Base-by-base conservation (phyloP, 2,113 vertebrate genomes). In the Oreotragus oreotragus region DNA sequence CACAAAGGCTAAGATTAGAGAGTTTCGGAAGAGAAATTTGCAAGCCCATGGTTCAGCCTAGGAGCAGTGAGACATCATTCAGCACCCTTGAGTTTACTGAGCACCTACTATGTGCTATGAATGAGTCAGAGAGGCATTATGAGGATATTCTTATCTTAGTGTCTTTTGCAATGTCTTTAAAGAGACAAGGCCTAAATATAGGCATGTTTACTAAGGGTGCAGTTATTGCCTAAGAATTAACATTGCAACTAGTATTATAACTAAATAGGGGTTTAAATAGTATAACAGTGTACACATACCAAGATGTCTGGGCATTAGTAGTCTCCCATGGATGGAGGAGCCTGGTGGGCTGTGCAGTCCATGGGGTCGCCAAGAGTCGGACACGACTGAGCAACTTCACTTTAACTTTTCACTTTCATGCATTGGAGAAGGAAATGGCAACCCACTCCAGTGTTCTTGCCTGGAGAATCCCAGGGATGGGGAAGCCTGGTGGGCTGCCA, bases 1-100 rank as follows among this genome's bases (percentile, higher is more conserved):
- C 96, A 97, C 97, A 92, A 62, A 98, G 96, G 96, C 97, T 98
- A 98, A 98, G 98, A 98, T 98, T 90, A 97, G 97, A 95, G 89
- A 6, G 1, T 51, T 51, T n/a, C 70, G 95, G 97, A 94, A 91
- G 92, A 95, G 92, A 96, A 97, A 93, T 94, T 97, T 84, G 51
- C 47, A 85, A 77, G 80, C 30, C 36, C 49, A 36, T 60, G 49
- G 93, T 96, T 73, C 88, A 96, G 28, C 47, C 25, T 15, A 10
- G 83, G 62, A 96, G 76, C 30, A 64, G 16, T 33, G 73, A 36
- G 73, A 94, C 85, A 84, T 53, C 19, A 43, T 28, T 73, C 33
- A 47, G 3, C n/a, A 66, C 17, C 23, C 8, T 6, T 28, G 92
- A 60, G 15, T 92, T 97, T 77, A 51, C 14, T 49, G 58, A 94